Evolutionary conservation across 2,888 invertebrate species (phyloP), one percentile per base, ranked within the genome.

Genomic region (Drosophila mulleri): DNA sequence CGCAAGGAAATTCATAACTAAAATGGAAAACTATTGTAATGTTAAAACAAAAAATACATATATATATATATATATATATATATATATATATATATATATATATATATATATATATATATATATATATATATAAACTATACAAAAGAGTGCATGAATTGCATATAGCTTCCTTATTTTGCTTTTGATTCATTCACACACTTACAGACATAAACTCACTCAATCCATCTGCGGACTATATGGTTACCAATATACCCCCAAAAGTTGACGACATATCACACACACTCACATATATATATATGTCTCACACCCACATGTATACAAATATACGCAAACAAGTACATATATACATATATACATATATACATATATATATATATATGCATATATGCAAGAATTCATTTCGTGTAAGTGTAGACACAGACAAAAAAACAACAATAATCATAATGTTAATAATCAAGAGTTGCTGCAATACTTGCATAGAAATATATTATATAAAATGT

Each of bases 401-500:
- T 16, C 20, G 29, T 47, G 41, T 54, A 68, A 48, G 35, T 68
- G 26, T 68, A 62, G 62, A 65, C 72, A 64, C 57, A 61, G 50
- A n/a, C n/a, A n/a, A n/a, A n/a, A n/a, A 12, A 18, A 29, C 48
- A 48, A 39, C 57, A 59, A 67, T 58, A 74, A 45, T 65, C 50
- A 63, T 65, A 70, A 56, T 62, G 54, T 72, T 81, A 79, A 78
- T 81, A 79, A 78, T 79, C 73, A 71, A 50, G 60, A 85, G 81
- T 83, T 85, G 69, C 74, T 74, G 72, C 72, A 72, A 78, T 64
- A 80, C 71, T 80, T 75, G 70, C 71, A 72, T 72, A 80, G 72
- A 78, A 81, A 71, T 72, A n/a, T 29, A 48, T 9, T 47, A 47
- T 71, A 78, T 69, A 75, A 45, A 45, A 23, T 23, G 20, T 23